phyloP scores from a whole-genome alignment of 2,113 vertebrate genomes.

The Rhegmatorhina hoffmannsi region DNA sequence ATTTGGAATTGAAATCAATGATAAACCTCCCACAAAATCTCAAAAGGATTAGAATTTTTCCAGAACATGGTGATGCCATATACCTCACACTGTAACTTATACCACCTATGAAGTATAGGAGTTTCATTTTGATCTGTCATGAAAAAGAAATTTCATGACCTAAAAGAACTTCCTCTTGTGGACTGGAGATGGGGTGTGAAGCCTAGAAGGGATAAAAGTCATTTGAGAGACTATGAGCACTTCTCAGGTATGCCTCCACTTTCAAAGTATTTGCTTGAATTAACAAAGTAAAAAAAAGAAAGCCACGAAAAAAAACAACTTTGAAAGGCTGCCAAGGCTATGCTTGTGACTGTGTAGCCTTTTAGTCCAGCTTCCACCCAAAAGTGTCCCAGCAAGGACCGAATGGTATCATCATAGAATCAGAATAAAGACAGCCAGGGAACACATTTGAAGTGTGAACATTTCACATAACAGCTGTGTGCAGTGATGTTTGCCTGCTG shows the following conservation, averaged over 20 bases:
- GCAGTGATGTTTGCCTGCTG: not conserved
- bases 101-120: not conserved
- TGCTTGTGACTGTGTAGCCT: fast-evolving
- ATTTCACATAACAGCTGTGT: not conserved
- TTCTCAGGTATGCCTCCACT: not conserved
- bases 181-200: not conserved
- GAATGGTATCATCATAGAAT: not conserved
- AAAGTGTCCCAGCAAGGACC: not conserved
- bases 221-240: not conserved
- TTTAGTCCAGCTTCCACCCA: not conserved
- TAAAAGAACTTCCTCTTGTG: not conserved
- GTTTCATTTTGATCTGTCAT: not conserved
- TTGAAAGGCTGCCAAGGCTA: not conserved
- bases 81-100: not conserved
- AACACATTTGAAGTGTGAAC: not conserved
- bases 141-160: not conserved
- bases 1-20: not conserved
- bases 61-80: not conserved
- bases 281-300: not conserved
- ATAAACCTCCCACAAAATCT: not conserved
- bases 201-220: not conserved
- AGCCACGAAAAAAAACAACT: no score
- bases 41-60: not conserved
- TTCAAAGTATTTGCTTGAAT: not conserved
- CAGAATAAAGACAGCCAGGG: not conserved